A percentile compares a stretch with the other conserved stretches of the same genome.
These are phyloP conservation scores for Carlito syrichta DNA, from an alignment of 2,113 vertebrate genomes.

Conservation along the genomic window DNA sequence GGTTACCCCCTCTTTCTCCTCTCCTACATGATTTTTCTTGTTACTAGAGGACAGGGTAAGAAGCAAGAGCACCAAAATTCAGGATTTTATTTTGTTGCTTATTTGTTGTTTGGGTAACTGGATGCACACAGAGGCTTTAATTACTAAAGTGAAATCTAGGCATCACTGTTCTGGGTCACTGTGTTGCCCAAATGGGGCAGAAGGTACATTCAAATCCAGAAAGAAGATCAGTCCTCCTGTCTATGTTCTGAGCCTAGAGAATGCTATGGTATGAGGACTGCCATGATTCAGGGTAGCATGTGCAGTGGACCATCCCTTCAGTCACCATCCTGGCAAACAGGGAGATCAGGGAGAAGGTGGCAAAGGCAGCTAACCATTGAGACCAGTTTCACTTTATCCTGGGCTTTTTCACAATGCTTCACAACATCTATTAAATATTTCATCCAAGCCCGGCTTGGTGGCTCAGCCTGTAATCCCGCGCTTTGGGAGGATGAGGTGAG, in stretches of 20 bases:
- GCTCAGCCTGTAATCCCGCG: too few relatives aligned
- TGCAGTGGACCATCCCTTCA: neutral
- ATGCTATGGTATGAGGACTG: too few relatives aligned
- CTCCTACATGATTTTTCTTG: neutral
- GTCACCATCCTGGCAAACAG: neutral
- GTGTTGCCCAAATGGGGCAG: neutral
- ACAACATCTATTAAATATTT: neutral
- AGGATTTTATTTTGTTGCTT: neutral
- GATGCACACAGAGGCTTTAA: neutral
- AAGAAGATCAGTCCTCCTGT: neutral
- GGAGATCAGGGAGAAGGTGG: neutral
- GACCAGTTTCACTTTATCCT: neutral
- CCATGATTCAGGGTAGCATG: neutral
- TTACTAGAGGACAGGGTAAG: neutral
- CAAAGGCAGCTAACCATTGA: neutral
- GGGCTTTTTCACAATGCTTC: neutral
- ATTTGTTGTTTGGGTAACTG: neutral
- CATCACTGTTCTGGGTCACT: neutral
- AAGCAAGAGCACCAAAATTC: neutral
- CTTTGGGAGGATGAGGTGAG: too few relatives aligned
- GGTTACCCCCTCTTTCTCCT: neutral
- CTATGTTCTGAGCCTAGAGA: neutral
- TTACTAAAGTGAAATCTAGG: neutral
- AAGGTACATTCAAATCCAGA: neutral
- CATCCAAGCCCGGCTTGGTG: too few relatives aligned